Percentiles rank a stretch among this genome's conserved stretches.
phyloP scores from a whole-genome alignment of 1,140 invertebrate species.

The Bombus superbus region DNA sequence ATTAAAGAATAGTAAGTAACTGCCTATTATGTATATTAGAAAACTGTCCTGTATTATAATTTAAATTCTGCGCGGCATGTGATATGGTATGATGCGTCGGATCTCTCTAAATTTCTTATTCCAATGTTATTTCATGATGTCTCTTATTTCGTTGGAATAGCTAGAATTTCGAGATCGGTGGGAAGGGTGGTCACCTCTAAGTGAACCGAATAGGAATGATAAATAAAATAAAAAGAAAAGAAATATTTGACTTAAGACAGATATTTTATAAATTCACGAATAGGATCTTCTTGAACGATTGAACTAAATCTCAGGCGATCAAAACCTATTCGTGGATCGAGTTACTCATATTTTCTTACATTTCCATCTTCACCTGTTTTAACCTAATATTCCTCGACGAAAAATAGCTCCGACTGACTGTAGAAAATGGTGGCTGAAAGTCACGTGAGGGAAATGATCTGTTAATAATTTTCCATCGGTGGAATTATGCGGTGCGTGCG shows the following conservation, averaged over 20 bases:
- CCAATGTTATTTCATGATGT: neutral
- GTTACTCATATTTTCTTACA: neutral
- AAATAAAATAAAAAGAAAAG: neutral
- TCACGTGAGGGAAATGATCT: neutral
- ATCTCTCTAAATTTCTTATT: too few relatives aligned
- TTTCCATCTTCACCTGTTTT: neutral
- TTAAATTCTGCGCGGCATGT: neutral
- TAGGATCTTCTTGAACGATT: too few relatives aligned
- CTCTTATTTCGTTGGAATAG: neutral
- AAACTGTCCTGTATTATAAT: neutral
- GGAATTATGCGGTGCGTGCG: constrained; percentile 38
- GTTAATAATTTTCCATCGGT: constrained; percentile 35
- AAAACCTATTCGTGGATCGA: neutral
- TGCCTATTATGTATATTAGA: neutral
- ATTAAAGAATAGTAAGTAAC: neutral
- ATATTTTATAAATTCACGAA: neutral
- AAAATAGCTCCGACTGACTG: neutral
- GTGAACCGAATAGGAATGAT: neutral
- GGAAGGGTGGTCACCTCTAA: neutral
- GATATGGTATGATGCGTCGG: neutral
- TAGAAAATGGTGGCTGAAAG: neutral
- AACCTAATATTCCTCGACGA: neutral
- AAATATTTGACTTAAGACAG: neutral
- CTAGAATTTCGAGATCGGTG: constrained; percentile 33
- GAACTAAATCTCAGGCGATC: too few relatives aligned